These are phyloP conservation scores for Anthophora plumipes DNA, from an alignment of 2,888 invertebrate genomes.

Conservation along the genomic window DNA sequence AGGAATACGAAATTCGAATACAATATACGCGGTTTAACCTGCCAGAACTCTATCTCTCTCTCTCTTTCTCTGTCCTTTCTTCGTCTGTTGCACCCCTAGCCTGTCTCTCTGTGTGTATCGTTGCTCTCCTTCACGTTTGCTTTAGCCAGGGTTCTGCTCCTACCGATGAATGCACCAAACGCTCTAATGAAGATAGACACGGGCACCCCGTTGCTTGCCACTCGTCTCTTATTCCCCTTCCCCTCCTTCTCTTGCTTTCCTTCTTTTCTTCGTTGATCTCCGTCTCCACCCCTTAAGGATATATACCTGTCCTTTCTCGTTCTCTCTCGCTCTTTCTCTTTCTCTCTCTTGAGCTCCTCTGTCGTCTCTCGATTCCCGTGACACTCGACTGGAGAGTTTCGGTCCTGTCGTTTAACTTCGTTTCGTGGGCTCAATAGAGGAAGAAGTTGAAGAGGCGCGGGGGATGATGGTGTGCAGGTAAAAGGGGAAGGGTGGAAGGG, in stretches of 20 bases:
- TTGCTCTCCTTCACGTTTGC: background rate
- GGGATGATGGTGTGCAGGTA: constrained; percentile 9
- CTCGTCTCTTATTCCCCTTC: constrained; percentile 18
- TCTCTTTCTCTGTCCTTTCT: background rate
- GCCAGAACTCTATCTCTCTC: constrained; percentile 21
- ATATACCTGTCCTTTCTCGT: background rate
- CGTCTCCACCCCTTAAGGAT: constrained; percentile 10
- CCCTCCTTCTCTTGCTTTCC: constrained; percentile 4
- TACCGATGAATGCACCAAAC: constrained; percentile 61
- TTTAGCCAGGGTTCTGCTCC: background rate
- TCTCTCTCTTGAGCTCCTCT: background rate
- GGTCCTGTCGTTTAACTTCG: constrained; percentile 61
- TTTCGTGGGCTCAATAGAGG: constrained; percentile 38
- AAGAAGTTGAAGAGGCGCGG: background rate
- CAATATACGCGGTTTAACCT: constrained; percentile 70
- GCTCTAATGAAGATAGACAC: constrained; percentile 67
- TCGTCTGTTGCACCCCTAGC: background rate
- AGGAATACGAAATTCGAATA: constrained; percentile 62
- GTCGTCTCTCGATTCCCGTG: constrained; percentile 37
- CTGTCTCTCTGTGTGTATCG: background rate
- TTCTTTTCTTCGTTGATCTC: constrained; percentile 5
- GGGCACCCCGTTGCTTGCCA: constrained; percentile 42
- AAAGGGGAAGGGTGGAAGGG: background rate
- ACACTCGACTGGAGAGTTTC: constrained; percentile 51
- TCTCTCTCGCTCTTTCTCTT: constrained; percentile 16